Evolutionary conservation across 2,888 invertebrate genomes (phyloP).

Genomic region (Tiphia femorata): DNA sequence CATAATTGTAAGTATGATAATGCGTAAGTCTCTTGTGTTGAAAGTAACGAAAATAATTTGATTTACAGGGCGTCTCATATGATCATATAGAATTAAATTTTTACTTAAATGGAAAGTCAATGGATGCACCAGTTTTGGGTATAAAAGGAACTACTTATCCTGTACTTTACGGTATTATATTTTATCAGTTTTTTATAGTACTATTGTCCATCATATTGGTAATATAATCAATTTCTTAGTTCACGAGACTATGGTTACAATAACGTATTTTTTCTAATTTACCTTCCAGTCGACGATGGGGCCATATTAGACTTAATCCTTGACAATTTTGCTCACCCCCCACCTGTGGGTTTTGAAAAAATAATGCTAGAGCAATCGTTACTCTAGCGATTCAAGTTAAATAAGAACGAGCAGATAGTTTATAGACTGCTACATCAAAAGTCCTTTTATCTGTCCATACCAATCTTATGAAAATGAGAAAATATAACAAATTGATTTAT

Average conservation of each 20-base stretch:
- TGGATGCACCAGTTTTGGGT: slow-evolving; percentile 88
- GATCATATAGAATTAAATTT: slow-evolving; percentile 97
- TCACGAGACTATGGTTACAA: too few relatives aligned
- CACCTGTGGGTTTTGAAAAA: slow-evolving; percentile 90
- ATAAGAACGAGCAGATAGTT: slow-evolving; percentile 2
- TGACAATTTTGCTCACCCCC: slow-evolving; percentile 87
- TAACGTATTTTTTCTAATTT: slow-evolving; percentile 3
- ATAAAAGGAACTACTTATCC: slow-evolving; percentile 93
- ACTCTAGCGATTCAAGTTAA: slow-evolving; percentile 75
- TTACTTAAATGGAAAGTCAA: slow-evolving; percentile 90
- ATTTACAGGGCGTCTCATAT: slow-evolving; percentile 86
- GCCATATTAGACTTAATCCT: slow-evolving; percentile 96
- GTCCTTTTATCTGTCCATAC: slow-evolving; percentile 23
- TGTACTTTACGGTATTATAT: slow-evolving; percentile 86
- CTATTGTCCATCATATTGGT: not conserved
- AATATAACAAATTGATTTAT: slow-evolving; percentile 21
- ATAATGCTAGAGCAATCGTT: slow-evolving; percentile 98
- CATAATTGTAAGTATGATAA: slow-evolving; percentile 75
- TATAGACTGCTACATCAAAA: slow-evolving; percentile 7
- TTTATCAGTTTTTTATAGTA: not conserved
- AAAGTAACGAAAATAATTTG: not conserved
- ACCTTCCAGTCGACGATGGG: slow-evolving; percentile 92
- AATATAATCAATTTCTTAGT: too few relatives aligned
- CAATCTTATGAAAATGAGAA: slow-evolving; percentile 12
- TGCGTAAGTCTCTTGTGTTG: not conserved